These are phyloP conservation scores for Phataginus tricuspis DNA, from an alignment of 2,797 vertebrate species.

Conservation along the genomic window DNA sequence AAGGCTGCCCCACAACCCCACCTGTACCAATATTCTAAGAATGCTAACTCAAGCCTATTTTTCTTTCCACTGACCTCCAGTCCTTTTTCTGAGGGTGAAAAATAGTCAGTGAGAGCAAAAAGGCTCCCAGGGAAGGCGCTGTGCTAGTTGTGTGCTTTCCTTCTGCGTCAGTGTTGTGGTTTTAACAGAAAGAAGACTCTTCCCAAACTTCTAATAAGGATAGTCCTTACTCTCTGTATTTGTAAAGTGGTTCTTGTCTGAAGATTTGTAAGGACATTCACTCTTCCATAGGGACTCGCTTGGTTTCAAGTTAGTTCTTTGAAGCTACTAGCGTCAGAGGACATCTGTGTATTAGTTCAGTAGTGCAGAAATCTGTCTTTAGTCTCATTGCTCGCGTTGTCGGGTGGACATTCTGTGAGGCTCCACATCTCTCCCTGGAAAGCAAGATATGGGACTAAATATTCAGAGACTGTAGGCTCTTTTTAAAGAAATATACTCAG, in stretches of 20 bases:
- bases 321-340: not conserved
- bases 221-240: not conserved
- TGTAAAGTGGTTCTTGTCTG: not conserved
- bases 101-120: not conserved
- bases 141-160: not conserved
- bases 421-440: not conserved
- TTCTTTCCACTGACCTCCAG: not conserved
- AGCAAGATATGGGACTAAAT: not conserved
- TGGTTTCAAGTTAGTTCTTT: not conserved
- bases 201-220: not conserved
- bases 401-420: not conserved
- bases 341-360: not conserved
- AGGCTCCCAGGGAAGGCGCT: not conserved
- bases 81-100: not conserved
- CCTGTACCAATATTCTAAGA: not conserved
- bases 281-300: not conserved
- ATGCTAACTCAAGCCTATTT: not conserved
- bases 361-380: not conserved
- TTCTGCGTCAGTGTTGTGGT: not conserved
- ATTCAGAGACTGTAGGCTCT: not conserved
- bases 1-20: not conserved
- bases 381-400: not conserved
- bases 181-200: not conserved
- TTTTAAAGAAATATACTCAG: not conserved
- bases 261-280: not conserved